Base-by-base conservation (phyloP, 2,113 vertebrate species). In the Procapra przewalskii region DNA sequence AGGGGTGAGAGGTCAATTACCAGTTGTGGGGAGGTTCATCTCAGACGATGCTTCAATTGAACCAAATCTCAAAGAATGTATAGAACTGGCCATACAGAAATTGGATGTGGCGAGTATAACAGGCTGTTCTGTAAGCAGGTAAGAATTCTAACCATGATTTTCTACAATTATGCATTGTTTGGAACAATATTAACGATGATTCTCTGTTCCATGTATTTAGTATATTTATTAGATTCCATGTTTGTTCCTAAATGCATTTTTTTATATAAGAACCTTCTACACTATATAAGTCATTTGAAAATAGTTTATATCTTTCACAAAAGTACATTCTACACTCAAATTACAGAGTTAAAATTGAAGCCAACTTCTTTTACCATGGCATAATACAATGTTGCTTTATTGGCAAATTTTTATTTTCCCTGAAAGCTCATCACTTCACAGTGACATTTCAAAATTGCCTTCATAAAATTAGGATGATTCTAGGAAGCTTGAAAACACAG, bases 391-490 rank as follows among this genome's bases (percentile, higher is more conserved):
- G 45, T 62, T 91, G 57, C 40, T 96, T 96, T 95, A 91, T 87
- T 95, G 91, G 33, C 11, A 96, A 94, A 90, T 97, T 95, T 60
- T 95, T 89, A 75, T 89, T 67, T 96, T 96, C 36, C 21, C 7
- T 91, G 62, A 94, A 90, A 93, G 3, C 71, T 95, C 27, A 64
- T 89, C 81, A 92, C 84, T 43, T 89, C 71, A 33, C 83, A 19
- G 57, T 94, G 90, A 93, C 81, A 98, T 90, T 87, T 95, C 48
- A 48, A 96, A 97, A 93, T 45, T 88, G 55, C 27, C 48, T 95
- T 93, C 52, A 77, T 97, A 95, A 97, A 97, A 95, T 94, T 94
- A 96, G 50, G 71, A 84, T 81, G 86, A 97, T 94, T 81, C 45
- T 36, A 96, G 88, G 96, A 79, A 96, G 10, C 62, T 95, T 97